Evolutionary conservation across 2,113 vertebrate genomes (phyloP).

Genomic region (Argyrosomus japonicus): DNA sequence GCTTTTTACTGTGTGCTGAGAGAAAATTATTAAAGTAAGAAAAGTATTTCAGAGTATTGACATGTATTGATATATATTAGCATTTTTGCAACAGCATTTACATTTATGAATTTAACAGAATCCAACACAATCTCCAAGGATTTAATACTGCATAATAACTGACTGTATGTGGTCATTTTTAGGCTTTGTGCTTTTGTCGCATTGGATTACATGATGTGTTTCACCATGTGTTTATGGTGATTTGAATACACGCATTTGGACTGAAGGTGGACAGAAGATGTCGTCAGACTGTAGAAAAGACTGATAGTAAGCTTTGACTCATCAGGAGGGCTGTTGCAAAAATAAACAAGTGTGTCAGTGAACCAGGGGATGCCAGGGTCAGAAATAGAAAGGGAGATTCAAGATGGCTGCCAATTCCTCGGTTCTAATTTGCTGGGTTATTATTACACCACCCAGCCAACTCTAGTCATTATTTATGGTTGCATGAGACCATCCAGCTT

Average conservation of each 20-base stretch:
- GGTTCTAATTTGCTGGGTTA: slow-evolving; percentile 30
- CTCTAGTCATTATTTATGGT: slow-evolving; percentile 12
- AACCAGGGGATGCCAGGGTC: slow-evolving; percentile 36
- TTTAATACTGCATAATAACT: not conserved
- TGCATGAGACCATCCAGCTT: not conserved
- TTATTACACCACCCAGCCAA: slow-evolving; percentile 29
- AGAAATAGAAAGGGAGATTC: slow-evolving; percentile 61
- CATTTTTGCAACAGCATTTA: not conserved
- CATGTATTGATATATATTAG: too few species aligned
- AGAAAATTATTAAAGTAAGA: not conserved
- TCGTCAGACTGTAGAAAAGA: not conserved
- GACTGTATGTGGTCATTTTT: not conserved
- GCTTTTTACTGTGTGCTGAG: not conserved
- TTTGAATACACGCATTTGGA: not conserved
- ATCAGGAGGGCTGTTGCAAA: not conserved
- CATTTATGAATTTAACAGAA: not conserved
- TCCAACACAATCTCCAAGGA: not conserved
- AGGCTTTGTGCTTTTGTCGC: not conserved
- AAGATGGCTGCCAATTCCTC: slow-evolving; percentile 30
- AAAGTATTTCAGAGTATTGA: not conserved
- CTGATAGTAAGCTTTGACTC: slow-evolving; percentile 5
- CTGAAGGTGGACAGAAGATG: not conserved
- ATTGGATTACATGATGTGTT: too few species aligned
- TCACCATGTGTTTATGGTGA: not conserved
- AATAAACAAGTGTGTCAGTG: slow-evolving; percentile 55